These are phyloP conservation scores for Rhinophrynus dorsalis DNA, from an alignment of 2,797 vertebrate genomes.

Conservation along the genomic window DNA sequence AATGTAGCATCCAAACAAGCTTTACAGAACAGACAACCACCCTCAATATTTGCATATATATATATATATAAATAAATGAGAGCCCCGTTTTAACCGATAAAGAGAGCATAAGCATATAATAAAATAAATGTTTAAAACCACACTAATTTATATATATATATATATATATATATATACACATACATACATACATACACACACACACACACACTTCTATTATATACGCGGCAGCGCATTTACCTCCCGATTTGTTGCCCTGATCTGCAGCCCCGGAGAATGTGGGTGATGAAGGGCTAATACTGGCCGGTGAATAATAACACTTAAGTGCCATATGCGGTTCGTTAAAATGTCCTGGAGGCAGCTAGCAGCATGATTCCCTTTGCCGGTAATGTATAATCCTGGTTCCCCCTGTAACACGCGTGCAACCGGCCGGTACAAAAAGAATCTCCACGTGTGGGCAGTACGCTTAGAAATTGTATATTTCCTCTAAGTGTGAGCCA, in stretches of 20 bases:
- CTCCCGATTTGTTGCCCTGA: not conserved
- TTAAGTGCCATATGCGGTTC: not conserved
- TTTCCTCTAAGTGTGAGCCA: not conserved
- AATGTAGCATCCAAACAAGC: no score
- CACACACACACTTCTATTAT: no score
- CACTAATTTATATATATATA: no score
- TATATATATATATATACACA: no score
- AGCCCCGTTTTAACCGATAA: no score
- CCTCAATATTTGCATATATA: no score
- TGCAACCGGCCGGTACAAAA: conserved; percentile 24
- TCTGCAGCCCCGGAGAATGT: not conserved
- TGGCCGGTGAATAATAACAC: not conserved
- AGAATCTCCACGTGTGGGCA: conserved; percentile 37
- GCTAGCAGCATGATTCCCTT: not conserved
- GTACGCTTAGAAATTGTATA: conserved; percentile 8
- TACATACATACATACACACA: no score
- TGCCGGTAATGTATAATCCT: not conserved
- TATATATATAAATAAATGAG: no score
- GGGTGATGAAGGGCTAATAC: not conserved
- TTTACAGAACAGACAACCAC: no score
- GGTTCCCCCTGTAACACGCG: not conserved
- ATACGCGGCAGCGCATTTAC: no score
- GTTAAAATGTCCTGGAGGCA: not conserved
- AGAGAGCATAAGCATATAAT: no score
- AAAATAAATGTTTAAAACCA: no score